These are phyloP conservation scores for Teleogryllus occipitalis DNA, from an alignment of 1,140 invertebrate species.

Conservation along the genomic window DNA sequence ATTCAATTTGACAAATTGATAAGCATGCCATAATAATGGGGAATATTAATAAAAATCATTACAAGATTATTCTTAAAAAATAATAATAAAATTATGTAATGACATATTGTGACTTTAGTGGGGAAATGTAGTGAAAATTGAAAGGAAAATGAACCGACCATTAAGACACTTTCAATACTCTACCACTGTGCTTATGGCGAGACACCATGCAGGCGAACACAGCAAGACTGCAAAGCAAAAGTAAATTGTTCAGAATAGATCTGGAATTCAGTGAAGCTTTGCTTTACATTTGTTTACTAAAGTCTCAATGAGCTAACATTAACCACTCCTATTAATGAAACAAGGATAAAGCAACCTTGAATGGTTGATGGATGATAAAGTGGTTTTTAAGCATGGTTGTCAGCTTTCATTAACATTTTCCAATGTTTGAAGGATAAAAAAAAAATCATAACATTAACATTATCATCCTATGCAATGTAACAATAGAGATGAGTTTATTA, in stretches of 20 bases:
- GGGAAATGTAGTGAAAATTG: not conserved
- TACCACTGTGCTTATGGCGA: not conserved
- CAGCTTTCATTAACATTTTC: too few relatives aligned
- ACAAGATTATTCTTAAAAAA: not conserved
- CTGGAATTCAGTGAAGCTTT: not conserved
- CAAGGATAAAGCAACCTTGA: too few relatives aligned
- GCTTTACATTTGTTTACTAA: not conserved
- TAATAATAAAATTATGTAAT: not conserved
- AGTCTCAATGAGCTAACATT: not conserved
- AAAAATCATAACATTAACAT: too few relatives aligned
- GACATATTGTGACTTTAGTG: not conserved
- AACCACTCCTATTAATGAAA: too few relatives aligned
- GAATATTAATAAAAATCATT: not conserved
- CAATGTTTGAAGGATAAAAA: too few relatives aligned
- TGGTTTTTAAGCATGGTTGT: too few relatives aligned
- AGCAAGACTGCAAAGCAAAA: constrained; percentile 1
- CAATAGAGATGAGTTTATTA: too few relatives aligned
- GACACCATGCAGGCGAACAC: not conserved
- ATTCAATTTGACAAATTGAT: not conserved
- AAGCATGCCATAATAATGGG: not conserved
- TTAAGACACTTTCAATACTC: not conserved
- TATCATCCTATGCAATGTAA: too few relatives aligned
- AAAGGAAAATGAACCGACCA: not conserved
- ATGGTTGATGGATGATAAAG: too few relatives aligned
- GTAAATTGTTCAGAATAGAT: not conserved